phyloP scores from a whole-genome alignment of 2,888 invertebrate species.

The Drosophila limbata region DNA sequence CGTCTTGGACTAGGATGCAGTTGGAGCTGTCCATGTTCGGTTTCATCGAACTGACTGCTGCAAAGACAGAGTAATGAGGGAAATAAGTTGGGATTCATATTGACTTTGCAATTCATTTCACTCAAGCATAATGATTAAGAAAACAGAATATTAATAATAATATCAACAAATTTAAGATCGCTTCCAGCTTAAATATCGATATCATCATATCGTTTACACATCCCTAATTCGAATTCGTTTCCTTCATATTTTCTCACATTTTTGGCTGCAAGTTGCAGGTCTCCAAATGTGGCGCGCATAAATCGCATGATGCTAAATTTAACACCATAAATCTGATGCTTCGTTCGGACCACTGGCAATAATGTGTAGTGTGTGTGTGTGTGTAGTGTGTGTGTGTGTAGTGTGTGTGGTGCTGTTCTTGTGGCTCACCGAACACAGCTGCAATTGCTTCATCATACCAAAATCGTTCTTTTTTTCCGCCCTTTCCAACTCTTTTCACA shows the following conservation, averaged over 20 bases:
- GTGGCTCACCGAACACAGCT: constrained; percentile 53
- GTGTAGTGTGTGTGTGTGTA: constrained; percentile 1
- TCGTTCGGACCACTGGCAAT: constrained; percentile 59
- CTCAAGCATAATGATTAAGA: too few species aligned
- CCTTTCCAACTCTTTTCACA: not conserved
- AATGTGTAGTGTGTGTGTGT: constrained; percentile 58
- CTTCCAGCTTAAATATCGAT: not conserved
- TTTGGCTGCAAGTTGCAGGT: constrained; percentile 47
- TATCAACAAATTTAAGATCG: too few species aligned
- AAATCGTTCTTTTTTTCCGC: not conserved
- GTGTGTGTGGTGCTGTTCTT: constrained; percentile 52
- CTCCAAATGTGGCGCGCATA: constrained; percentile 56
- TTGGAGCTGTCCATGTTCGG: constrained; percentile 94
- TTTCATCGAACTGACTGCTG: constrained; percentile 96
- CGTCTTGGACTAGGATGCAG: constrained; percentile 94
- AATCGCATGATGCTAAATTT: constrained; percentile 57
- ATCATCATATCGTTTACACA: not conserved
- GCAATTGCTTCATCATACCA: constrained; percentile 27
- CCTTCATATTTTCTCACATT: not conserved
- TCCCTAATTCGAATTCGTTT: not conserved
- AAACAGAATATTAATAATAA: too few species aligned
- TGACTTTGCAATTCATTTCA: too few species aligned
- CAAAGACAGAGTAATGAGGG: constrained; percentile 26
- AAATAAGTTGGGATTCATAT: not conserved
- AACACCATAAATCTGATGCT: constrained; percentile 70